Evolutionary conservation across 2,113 vertebrate genomes (phyloP), one percentile per base, ranked within the genome.

Genomic region (Lasiurus cinereus): DNA sequence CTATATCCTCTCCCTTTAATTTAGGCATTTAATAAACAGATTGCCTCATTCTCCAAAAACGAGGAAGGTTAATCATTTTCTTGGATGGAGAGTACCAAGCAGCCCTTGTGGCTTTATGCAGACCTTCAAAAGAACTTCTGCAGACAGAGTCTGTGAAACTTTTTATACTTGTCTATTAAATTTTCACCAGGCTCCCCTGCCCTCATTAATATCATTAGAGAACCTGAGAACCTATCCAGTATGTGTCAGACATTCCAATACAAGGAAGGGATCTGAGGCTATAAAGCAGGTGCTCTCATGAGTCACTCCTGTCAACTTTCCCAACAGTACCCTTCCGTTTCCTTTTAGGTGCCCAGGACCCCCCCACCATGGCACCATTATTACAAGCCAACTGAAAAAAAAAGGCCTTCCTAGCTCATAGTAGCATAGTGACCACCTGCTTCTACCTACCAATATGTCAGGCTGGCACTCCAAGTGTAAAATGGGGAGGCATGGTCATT

Each of bases 21-120:
- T 96, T 94, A 89, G 59, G 74, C 93, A 77, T 93, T 96, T 97
- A 95, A 96, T 95, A 96, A 97, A 97, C 95, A 96, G 83, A 97
- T 84, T 89, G 70, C 95, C 88, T 94, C 46, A 27, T 92, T 88
- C 82, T 96, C 74, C 88, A 94, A 88, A 96, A 96, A 97, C 52
- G 79, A 93, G 94, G 73, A 94, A 92, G 83, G 96, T 96, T 97
- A 96, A 97, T 97, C 33, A 97, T 97, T 97, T 96, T 89, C 90
- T 96, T 92, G 88, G 90, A 94, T 0, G 22, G 76, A 97, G 88
- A 94, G 88, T 95, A 96, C 90, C 92, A 96, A 94, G 90, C 73
- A 96, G 69, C 69, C 36, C 64, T 91, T 94, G 84, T 0, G 29
- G 90, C 96, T 96, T 96, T 94, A 82, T 89, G 54, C 70, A 76